A percentile compares a stretch with the other conserved stretches of the same genome.
phyloP scores from a whole-genome alignment of 2,797 vertebrate genomes.

The Columba guinea region DNA sequence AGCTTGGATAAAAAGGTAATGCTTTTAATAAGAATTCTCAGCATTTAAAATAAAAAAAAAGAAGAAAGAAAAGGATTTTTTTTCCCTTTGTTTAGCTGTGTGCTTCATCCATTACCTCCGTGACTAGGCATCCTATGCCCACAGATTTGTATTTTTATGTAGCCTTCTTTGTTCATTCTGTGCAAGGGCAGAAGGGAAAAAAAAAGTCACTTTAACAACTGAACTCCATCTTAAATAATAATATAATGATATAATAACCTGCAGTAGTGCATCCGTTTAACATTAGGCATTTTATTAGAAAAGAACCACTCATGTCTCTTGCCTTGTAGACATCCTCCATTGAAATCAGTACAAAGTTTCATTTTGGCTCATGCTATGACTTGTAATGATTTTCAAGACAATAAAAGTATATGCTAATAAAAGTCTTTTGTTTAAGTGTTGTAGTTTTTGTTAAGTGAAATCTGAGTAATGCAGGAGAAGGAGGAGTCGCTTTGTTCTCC shows the following conservation, averaged over 20 bases:
- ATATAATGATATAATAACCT: neutral
- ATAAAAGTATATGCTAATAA: neutral
- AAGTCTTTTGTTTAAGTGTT: neutral
- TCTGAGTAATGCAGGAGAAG: neutral
- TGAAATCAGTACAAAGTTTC: neutral
- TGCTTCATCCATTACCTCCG: neutral
- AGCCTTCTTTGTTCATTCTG: neutral
- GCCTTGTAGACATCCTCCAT: neutral
- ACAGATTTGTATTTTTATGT: neutral
- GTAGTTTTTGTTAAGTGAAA: neutral
- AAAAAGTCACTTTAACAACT: neutral
- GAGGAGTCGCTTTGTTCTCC: neutral
- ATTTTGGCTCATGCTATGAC: neutral
- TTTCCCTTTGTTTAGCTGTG: neutral
- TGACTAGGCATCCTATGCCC: neutral
- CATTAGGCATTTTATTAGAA: neutral
- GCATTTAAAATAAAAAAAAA: neutral
- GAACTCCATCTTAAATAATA: neutral
- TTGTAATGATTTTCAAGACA: neutral
- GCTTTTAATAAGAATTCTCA: neutral
- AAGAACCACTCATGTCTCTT: neutral
- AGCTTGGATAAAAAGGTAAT: neutral
- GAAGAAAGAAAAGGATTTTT: neutral
- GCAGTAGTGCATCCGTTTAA: neutral
- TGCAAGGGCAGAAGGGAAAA: neutral